A percentile compares a stretch with the other conserved stretches of the same genome.
Evolutionary conservation across 64 coral and sea anemone genomes (phyloP).

Genomic region (Stichodactyla helianthus): DNA sequence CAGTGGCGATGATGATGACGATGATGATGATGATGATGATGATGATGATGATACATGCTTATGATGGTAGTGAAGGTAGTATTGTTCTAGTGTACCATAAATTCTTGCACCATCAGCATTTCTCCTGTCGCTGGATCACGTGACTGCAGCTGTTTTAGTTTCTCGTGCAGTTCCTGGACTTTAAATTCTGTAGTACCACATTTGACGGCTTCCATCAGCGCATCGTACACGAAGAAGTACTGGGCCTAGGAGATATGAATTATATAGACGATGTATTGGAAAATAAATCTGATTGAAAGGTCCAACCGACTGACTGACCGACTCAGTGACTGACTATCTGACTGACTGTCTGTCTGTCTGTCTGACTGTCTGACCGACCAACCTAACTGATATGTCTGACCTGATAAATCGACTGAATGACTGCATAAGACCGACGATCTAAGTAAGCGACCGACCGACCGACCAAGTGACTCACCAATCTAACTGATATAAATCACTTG

Average conservation of each 20-base stretch:
- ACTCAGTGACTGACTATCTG: background rate
- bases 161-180: slow-evolving; percentile 67
- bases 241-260: slow-evolving; percentile 45
- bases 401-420: background rate
- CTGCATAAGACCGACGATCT: background rate
- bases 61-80: background rate
- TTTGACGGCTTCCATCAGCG: slow-evolving; percentile 73
- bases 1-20: background rate
- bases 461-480: background rate
- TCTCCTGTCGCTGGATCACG: slow-evolving; percentile 59
- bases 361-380: too few relatives aligned
- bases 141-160: slow-evolving; percentile 52
- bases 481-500: background rate
- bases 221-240: slow-evolving; percentile 93
- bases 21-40: background rate
- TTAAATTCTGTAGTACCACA: slow-evolving; percentile 80
- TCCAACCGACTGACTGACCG: background rate
- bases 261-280: background rate
- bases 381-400: background rate
- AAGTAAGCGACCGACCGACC: background rate
- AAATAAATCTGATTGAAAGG: background rate
- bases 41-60: background rate
- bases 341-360: too few relatives aligned
- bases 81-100: slow-evolving; percentile 43
- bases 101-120: slow-evolving; percentile 50